These are phyloP conservation scores for Nomia melanderi DNA, from an alignment of 1,140 invertebrate species.

Conservation along the genomic window DNA sequence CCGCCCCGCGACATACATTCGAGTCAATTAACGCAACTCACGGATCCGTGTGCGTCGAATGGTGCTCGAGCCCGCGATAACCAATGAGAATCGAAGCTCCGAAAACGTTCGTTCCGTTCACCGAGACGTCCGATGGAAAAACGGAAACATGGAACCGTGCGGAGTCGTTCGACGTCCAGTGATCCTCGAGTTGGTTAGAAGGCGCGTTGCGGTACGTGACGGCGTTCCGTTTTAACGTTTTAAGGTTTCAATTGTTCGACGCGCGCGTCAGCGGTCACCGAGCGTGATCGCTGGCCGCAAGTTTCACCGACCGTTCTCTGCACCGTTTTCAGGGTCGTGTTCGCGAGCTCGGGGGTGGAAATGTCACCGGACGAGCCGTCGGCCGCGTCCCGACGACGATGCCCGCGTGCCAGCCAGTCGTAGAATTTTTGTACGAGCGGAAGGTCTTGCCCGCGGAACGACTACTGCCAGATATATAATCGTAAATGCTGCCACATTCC, in stretches of 20 bases:
- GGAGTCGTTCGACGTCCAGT: neutral
- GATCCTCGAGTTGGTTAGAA: neutral
- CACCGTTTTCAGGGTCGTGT: neutral
- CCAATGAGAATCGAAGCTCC: neutral
- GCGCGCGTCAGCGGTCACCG: neutral
- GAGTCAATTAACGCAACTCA: slow-evolving; percentile 1
- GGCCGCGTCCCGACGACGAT: too few relatives aligned
- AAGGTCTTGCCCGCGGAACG: slow-evolving; percentile 44
- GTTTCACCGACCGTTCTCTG: neutral
- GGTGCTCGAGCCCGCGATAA: neutral
- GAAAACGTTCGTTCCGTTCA: neutral
- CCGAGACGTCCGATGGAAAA: too few relatives aligned
- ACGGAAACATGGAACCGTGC: neutral
- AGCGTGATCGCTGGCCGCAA: neutral
- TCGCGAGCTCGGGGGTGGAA: too few relatives aligned
- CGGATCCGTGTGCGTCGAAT: neutral
- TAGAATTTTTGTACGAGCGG: slow-evolving; percentile 46
- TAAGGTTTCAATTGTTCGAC: slow-evolving; percentile 2
- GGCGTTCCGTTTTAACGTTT: neutral
- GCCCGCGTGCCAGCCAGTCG: slow-evolving; percentile 30
- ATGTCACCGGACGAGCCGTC: too few relatives aligned
- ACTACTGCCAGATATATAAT: slow-evolving; percentile 52
- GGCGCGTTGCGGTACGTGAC: neutral
- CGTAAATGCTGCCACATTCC: slow-evolving; percentile 66
- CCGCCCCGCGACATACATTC: neutral